phyloP scores from a whole-genome alignment of 2,797 vertebrate species.

The Linurgus olivaceus region DNA sequence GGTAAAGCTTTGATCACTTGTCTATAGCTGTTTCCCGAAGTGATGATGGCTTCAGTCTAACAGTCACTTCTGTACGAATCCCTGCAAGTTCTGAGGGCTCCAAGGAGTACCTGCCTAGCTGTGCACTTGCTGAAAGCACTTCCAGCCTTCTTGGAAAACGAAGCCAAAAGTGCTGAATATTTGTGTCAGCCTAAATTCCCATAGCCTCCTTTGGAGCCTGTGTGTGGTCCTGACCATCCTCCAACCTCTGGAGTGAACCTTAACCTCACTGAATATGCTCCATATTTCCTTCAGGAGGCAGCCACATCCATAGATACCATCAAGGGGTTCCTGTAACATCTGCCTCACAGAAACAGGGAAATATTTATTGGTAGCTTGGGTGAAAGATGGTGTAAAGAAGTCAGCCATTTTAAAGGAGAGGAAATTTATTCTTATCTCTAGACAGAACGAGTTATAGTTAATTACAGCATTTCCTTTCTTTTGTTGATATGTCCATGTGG shows the following conservation, averaged over 20 bases:
- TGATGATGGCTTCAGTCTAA: background rate
- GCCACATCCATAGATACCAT: background rate
- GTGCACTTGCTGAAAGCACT: background rate
- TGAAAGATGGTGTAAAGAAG: background rate
- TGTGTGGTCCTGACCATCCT: fast-evolving
- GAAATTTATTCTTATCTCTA: background rate
- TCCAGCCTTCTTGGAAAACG: background rate
- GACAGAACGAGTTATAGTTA: background rate
- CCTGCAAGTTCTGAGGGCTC: background rate
- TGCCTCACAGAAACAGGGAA: background rate
- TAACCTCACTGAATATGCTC: background rate
- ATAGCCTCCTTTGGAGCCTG: background rate
- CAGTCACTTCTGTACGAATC: background rate
- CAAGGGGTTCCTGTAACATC: background rate
- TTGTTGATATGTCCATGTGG: fast-evolving
- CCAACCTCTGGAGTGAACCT: background rate
- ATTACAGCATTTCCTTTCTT: background rate
- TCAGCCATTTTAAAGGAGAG: background rate
- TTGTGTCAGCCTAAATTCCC: background rate
- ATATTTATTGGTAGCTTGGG: background rate
- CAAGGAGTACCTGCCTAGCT: fast-evolving
- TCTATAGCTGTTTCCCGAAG: background rate
- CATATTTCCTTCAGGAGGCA: fast-evolving
- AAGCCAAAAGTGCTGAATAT: background rate
- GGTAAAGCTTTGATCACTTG: background rate